Base-by-base conservation (phyloP, 2,888 invertebrate genomes). In the Polietes domitor region DNA sequence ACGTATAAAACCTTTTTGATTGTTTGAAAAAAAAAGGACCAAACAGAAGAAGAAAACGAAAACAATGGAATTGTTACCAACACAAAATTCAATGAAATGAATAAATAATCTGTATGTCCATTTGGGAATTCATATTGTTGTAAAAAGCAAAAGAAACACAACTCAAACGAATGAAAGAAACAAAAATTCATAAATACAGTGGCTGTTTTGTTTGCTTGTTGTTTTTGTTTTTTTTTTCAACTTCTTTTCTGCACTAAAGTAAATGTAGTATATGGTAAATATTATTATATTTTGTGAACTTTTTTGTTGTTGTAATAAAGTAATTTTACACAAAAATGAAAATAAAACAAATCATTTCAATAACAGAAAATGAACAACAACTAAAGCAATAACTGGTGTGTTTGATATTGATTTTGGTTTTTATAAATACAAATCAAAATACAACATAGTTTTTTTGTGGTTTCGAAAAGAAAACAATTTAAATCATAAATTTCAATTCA, bases 271-370 rank as follows among this genome's bases (percentile, higher is more conserved):
- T 28, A 28, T n/a, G 12, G 24, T n/a, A n/a, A 47, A 32, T 28
- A 61, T 28, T 61, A 65, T 68, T 78, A 84, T 85, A 53, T 84
- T 85, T 81, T 86, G 89, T 89, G 89, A 90, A 89, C 90, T 89
- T 90, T 90, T 90, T 90, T 90, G 90, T 90, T 90, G 90, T 90
- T 89, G 90, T 90, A 86, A 77, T 82, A 81, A 71, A 78, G 58
- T 80, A 47, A 50, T 78, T 19, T 15, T 12, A 77, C 81, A 70
- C 74, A 73, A 68, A 63, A 76, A 76, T n/a, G 76, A 82, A 83
- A 65, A 28, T 19, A 63, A n/a, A n/a, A n/a, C 17, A 37, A 21
- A 37, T 61, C n/a, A 65, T 37, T 28, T 28, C 28, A 61, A 28
- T 5, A 61, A 61, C 10, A 72, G 58, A 37, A 3, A 37, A 3